phyloP scores from a whole-genome alignment of 2,113 vertebrate genomes.

The Platysteira castanea region DNA sequence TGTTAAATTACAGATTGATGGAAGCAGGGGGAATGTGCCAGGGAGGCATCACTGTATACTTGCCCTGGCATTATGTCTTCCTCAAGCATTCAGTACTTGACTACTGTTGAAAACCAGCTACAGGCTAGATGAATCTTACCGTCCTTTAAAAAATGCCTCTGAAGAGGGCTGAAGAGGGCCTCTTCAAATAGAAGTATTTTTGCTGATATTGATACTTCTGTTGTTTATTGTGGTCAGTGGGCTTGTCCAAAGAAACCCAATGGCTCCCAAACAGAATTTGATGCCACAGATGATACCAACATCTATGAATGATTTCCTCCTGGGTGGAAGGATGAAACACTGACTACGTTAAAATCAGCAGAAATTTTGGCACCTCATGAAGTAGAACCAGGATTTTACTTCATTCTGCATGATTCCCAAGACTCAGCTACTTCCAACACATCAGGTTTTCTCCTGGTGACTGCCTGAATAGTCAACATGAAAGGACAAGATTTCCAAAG shows the following conservation, averaged over 20 bases:
- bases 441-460: neutral
- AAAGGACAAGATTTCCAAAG: neutral
- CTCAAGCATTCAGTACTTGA: neutral
- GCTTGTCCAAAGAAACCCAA: neutral
- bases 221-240: neutral
- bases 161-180: neutral
- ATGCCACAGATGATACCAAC: neutral
- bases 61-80: neutral
- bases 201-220: neutral
- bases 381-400: neutral
- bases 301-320: neutral
- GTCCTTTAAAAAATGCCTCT: neutral
- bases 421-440: fast-evolving
- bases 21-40: neutral
- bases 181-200: neutral
- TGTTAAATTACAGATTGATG: neutral
- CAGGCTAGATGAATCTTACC: neutral
- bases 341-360: neutral
- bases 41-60: neutral
- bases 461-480: neutral
- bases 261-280: neutral
- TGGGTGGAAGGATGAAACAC: neutral
- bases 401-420: neutral
- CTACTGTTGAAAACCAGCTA: neutral
- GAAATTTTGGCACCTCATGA: neutral